A percentile compares a stretch with the other conserved stretches of the same genome.
These are phyloP conservation scores for Tetrao urogallus DNA, from an alignment of 2,113 vertebrate genomes.

Conservation along the genomic window DNA sequence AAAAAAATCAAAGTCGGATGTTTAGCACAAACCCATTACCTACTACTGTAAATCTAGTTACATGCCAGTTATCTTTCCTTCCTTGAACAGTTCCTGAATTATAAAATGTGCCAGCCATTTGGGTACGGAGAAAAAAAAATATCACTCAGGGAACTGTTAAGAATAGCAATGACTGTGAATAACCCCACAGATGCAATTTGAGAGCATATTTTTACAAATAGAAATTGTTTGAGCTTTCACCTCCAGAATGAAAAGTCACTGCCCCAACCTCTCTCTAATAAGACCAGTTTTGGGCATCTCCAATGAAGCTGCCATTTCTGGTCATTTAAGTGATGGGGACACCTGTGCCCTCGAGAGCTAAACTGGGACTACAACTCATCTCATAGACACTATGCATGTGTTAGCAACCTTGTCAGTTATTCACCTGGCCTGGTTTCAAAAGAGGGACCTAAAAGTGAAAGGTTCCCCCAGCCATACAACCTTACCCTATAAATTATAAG, in stretches of 20 bases:
- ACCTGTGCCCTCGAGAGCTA: constrained; percentile 38
- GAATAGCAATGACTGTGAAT: constrained; percentile 47
- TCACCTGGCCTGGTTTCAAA: constrained; percentile 59
- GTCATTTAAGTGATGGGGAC: constrained; percentile 49
- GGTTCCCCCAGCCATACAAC: background rate
- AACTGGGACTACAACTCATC: constrained; percentile 54
- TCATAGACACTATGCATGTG: constrained; percentile 44
- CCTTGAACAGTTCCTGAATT: background rate
- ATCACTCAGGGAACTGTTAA: background rate
- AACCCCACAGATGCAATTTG: constrained; percentile 51
- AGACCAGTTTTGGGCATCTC: constrained; percentile 48
- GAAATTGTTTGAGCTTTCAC: constrained; percentile 52
- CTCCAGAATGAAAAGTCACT: constrained; percentile 55
- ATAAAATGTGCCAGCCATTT: background rate
- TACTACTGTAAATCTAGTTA: constrained; percentile 9
- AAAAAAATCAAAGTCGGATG: background rate
- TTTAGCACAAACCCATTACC: background rate
- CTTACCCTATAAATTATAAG: constrained; percentile 15
- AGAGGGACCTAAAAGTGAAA: constrained; percentile 59
- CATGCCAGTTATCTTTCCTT: background rate
- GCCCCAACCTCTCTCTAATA: constrained; percentile 29
- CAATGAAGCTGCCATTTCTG: constrained; percentile 54
- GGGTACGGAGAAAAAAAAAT: background rate
- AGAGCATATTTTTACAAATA: constrained; percentile 42
- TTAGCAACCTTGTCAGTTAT: constrained; percentile 62